Percentiles rank a stretch among this genome's conserved stretches.
phyloP scores from a whole-genome alignment of 2,113 vertebrate genomes.

The Ardeotis arabs region DNA sequence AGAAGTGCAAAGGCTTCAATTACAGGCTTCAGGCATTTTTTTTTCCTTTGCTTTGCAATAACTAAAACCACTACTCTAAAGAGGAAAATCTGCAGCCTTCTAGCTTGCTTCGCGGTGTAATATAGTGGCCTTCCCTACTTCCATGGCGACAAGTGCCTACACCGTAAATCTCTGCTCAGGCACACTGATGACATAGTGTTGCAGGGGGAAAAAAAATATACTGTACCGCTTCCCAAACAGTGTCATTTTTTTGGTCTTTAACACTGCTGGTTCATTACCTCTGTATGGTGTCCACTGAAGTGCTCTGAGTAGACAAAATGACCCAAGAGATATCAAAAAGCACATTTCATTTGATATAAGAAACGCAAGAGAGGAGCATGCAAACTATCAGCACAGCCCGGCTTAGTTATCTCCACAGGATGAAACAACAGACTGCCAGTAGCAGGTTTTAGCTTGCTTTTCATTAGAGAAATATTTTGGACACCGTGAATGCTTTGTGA shows the following conservation, averaged over 20 bases:
- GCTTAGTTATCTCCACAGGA: neutral
- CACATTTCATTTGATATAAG: neutral
- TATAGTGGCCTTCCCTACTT: neutral
- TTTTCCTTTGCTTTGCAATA: neutral
- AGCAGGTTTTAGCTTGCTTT: neutral
- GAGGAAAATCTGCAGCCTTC: neutral
- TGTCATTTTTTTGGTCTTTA: neutral
- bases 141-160: neutral
- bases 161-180: neutral
- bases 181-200: neutral
- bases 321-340: neutral
- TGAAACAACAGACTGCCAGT: neutral
- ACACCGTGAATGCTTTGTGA: rapidly evolving
- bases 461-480: neutral
- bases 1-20: constrained; percentile 28
- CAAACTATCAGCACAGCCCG: neutral
- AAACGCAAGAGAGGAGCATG: neutral
- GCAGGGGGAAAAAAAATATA: neutral
- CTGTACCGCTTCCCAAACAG: neutral
- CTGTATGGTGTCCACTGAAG: neutral
- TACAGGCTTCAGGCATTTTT: neutral
- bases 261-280: neutral
- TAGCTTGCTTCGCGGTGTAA: neutral
- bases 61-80: neutral
- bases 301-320: neutral